Base-by-base conservation (phyloP, 2,888 invertebrate genomes). In the Mystacides longicornis region DNA sequence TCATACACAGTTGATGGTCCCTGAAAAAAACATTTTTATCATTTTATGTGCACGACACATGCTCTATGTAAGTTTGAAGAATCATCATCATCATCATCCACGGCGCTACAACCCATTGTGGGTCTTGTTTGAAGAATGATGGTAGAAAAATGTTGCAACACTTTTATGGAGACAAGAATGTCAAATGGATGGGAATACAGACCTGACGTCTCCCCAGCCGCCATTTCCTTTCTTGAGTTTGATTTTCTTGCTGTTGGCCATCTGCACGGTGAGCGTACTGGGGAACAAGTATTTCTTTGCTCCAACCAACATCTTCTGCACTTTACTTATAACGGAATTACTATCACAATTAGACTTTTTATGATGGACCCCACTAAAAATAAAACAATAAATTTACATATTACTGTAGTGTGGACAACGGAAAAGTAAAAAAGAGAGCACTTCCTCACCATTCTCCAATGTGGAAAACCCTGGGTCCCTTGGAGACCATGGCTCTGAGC, bases 381-480 rank as follows among this genome's bases (percentile, higher is more conserved):
- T 43, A 14, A 4, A 51, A n/a, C n/a, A n/a, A n/a, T n/a, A n/a
- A n/a, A n/a, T n/a, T n/a, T n/a, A n/a, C n/a, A n/a, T n/a, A n/a
- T n/a, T n/a, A n/a, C n/a, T n/a, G n/a, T n/a, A n/a, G n/a, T 31
- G 31, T 31, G 31, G 9, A 31, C 31, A 31, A 31, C 14, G 9
- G 9, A 7, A 7, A 31, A 9, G 14, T 14, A 31, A 7, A 31
- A 14, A 9, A 31, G 31, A 31, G 7, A 31, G 18, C 19, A 42
- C 14, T 18, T 3, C 46, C 46, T 78, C 71, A 96, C 94, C 98
- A 99, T 79, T 98, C 97, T 23, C 98, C 99, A 66, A 98, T 96
- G 75, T 99, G 99, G 74, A 97, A 96, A 56, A 99, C 94, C 58
- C 98, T 74, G 0, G 98, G 96, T 0, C 94, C 93, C 65, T 92